Conservation (phyloP, 2,797 vertebrate genomes). For the Periophthalmus magnuspinnatus region DNA sequence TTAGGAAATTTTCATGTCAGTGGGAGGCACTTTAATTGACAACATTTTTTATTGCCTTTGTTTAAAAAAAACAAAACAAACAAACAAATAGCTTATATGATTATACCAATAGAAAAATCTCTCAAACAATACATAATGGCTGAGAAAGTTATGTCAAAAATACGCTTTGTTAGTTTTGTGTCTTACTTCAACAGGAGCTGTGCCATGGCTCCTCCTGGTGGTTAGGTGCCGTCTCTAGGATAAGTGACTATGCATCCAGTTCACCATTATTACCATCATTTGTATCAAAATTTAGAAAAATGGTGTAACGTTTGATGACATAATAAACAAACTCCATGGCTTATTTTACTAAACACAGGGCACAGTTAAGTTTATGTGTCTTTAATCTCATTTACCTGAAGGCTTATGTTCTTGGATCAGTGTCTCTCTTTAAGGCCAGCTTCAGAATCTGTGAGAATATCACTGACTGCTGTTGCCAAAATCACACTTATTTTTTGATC, state of each 20-base stretch:
- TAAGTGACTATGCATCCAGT: constrained; percentile 15
- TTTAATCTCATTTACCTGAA: constrained; percentile 74
- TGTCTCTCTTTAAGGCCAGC: constrained; percentile 44
- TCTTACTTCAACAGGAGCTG: constrained; percentile 30
- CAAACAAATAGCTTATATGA: no score
- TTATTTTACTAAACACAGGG: constrained; percentile 46
- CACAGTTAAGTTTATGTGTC: constrained; percentile 72
- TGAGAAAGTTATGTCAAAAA: constrained; percentile 3
- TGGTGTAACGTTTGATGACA: background rate
- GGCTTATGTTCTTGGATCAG: constrained; percentile 61
- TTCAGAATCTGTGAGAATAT: constrained; percentile 26
- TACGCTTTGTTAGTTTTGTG: constrained; percentile 5
- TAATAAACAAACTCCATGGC: background rate
- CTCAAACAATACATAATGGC: no score
- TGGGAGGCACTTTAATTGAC: no score
- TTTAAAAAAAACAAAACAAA: no score
- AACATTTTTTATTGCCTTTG: no score
- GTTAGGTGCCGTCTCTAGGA: constrained; percentile 38
- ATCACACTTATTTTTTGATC: constrained; percentile 37
- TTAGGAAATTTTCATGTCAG: constrained; percentile 24
- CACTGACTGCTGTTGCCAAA: constrained; percentile 14
- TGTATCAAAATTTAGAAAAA: constrained; percentile 38
- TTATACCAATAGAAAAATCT: no score
- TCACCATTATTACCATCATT: constrained; percentile 19
- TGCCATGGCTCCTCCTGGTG: constrained; percentile 71